A percentile compares a stretch with the other conserved stretches of the same genome.
Evolutionary conservation across 2,888 invertebrate genomes (phyloP).

Genomic region (Lycia hirtaria): DNA sequence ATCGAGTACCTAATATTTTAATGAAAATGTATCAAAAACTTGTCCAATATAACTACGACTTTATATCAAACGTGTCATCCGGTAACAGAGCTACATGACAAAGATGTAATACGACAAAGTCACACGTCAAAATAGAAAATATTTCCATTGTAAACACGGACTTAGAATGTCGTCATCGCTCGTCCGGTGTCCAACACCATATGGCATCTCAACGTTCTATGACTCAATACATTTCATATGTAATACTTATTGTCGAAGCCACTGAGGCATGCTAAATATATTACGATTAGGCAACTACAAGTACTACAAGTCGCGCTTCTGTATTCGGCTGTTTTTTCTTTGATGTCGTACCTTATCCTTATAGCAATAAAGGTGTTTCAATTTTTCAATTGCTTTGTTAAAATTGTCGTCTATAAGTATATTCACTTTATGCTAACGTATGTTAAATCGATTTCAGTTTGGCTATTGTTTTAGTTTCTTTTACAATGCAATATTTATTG

Average conservation of each 20-base stretch:
- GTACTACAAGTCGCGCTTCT: constrained; percentile 13
- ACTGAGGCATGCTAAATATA: constrained; percentile 53
- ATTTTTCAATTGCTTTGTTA: background rate
- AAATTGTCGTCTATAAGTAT: constrained; percentile 3
- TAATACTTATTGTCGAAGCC: constrained; percentile 52
- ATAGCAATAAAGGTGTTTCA: background rate
- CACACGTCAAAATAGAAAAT: constrained; percentile 9
- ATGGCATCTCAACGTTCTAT: constrained; percentile 64
- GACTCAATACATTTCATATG: constrained; percentile 62
- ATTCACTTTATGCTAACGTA: constrained; percentile 23
- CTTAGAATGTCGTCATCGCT: constrained; percentile 51
- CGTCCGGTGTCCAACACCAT: constrained; percentile 68
- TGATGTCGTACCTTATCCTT: background rate
- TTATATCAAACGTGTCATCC: background rate
- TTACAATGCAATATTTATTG: constrained; percentile 21
- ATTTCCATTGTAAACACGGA: constrained; percentile 41
- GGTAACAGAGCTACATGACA: background rate
- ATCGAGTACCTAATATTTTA: too few relatives aligned
- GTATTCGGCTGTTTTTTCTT: background rate
- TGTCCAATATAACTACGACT: constrained; percentile 22
- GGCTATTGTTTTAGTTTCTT: constrained; percentile 19
- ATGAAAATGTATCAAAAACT: background rate
- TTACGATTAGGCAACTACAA: constrained; percentile 35
- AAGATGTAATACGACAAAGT: background rate
- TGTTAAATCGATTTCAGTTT: constrained; percentile 25